phyloP scores from a whole-genome alignment of 2,888 invertebrate genomes.

The Yponomeuta sedellus region DNA sequence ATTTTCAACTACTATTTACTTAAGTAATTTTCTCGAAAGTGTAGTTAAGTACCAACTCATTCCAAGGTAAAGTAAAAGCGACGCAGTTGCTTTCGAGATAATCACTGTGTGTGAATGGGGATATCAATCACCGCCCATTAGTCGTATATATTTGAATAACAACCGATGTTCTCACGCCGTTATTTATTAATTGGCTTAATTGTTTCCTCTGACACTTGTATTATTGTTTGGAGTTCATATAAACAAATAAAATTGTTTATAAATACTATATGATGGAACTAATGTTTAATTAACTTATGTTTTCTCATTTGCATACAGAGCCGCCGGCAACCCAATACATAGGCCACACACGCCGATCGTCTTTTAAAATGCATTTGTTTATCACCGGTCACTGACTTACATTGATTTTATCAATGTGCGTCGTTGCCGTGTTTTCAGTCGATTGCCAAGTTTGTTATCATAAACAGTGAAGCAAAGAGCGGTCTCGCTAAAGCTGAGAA shows the following conservation, averaged over 20 bases:
- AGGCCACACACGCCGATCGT: background rate
- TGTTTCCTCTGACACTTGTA: too few species aligned
- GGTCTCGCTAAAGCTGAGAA: background rate
- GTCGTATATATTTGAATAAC: background rate
- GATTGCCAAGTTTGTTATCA: background rate
- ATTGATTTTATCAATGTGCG: background rate
- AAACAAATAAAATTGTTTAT: background rate
- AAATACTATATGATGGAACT: background rate
- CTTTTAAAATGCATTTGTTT: background rate
- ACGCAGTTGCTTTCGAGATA: background rate
- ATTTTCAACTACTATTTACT: background rate
- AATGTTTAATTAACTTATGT: background rate
- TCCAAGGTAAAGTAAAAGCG: background rate
- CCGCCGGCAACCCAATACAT: background rate
- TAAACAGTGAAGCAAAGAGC: background rate
- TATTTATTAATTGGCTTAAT: background rate
- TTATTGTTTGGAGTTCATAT: background rate
- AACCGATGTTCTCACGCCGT: background rate
- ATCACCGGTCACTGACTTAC: background rate
- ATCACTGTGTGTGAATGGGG: background rate
- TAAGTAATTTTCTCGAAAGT: background rate
- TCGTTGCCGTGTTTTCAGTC: background rate
- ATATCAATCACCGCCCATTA: background rate
- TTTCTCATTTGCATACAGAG: background rate
- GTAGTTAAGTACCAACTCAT: background rate